A percentile compares a stretch with the other conserved stretches of the same genome.
Conservation (phyloP, 2,888 invertebrate genomes). For the Conchocele bisecta region DNA sequence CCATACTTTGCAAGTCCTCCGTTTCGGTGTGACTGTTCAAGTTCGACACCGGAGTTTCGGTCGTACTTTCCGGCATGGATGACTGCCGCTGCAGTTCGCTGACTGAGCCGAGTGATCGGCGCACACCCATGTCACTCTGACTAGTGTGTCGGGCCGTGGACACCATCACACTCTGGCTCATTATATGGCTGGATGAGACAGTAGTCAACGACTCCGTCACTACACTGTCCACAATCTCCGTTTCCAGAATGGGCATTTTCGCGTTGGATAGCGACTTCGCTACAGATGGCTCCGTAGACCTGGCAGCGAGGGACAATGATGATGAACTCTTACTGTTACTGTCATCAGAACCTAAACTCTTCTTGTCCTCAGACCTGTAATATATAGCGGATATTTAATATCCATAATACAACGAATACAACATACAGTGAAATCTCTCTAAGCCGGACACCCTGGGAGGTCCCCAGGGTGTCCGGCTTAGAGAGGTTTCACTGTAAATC, state of each 20-base stretch:
- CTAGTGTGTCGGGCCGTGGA: background rate
- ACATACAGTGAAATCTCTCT: no score
- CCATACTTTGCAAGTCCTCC: conserved; percentile 70
- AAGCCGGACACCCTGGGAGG: no score
- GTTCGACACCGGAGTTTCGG: conserved; percentile 20
- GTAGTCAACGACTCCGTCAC: conserved; percentile 13
- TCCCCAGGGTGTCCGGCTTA: no score
- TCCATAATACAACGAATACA: background rate
- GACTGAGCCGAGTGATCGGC: conserved; percentile 24
- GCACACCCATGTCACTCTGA: background rate
- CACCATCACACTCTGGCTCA: conserved; percentile 50
- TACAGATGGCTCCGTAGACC: conserved; percentile 39
- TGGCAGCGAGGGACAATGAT: conserved; percentile 64
- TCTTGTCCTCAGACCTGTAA: conserved; percentile 70
- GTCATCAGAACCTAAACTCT: conserved; percentile 65
- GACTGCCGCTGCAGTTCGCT: conserved; percentile 47
- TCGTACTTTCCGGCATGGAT: conserved; percentile 48
- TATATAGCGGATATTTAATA: background rate
- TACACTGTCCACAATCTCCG: conserved; percentile 62
- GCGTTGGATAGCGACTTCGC: conserved; percentile 62
- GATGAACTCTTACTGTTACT: conserved; percentile 76
- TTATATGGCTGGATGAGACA: conserved; percentile 21
- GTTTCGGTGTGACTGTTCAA: conserved; percentile 55
- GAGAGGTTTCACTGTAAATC: no score
- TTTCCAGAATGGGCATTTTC: conserved; percentile 56